Conservation (phyloP, 1,140 invertebrate species). For the Ips typographus region DNA sequence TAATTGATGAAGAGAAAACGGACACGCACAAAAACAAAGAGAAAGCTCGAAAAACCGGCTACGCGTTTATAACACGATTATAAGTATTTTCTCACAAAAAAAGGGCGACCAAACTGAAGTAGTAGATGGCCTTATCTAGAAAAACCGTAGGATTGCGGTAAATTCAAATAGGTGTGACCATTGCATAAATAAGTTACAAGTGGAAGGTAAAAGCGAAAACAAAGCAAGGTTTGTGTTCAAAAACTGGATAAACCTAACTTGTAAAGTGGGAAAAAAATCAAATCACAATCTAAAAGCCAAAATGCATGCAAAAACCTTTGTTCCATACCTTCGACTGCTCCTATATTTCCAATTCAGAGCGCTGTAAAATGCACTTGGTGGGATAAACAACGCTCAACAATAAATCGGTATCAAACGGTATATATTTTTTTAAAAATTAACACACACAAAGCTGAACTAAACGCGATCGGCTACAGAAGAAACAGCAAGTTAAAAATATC, state of each 20-base stretch:
- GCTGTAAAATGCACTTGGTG: neutral
- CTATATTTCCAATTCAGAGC: neutral
- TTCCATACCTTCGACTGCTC: slow-evolving; percentile 24
- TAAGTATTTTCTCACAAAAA: too few species aligned
- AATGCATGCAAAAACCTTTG: slow-evolving; percentile 29
- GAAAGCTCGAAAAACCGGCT: too few species aligned
- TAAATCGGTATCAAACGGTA: slow-evolving; percentile 3
- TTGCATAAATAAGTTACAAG: too few species aligned
- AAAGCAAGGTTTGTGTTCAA: neutral
- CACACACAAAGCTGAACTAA: slow-evolving; percentile 1
- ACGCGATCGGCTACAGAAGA: neutral
- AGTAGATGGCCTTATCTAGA: too few species aligned
- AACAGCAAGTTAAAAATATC: neutral
- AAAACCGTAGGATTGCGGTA: too few species aligned
- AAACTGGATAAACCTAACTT: neutral
- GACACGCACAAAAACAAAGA: too few species aligned
- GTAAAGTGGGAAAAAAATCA: slow-evolving; percentile 5
- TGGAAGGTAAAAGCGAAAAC: neutral
- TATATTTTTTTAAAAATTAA: neutral
- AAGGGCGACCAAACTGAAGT: too few species aligned
- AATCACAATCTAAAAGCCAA: slow-evolving; percentile 16
- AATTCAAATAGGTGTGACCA: too few species aligned
- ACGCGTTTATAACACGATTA: too few species aligned
- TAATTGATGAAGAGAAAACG: too few species aligned
- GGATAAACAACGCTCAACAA: neutral